Conservation (phyloP, 2,888 invertebrate genomes). For the Philereme vetulata region DNA sequence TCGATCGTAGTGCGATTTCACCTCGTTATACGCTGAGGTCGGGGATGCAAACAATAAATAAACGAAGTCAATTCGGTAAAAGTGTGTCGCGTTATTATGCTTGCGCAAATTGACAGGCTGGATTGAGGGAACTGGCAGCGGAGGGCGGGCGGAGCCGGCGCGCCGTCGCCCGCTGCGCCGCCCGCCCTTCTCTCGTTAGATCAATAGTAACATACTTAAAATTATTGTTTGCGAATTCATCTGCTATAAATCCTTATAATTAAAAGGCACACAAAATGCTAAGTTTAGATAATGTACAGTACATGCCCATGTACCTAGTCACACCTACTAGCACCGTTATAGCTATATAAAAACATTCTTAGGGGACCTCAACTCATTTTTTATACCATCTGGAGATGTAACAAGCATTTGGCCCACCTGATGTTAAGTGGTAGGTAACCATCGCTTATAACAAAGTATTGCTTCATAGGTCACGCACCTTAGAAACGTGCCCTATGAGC, state of each 20-base stretch:
- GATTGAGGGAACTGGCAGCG: conserved; percentile 39
- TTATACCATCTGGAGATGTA: too few relatives aligned
- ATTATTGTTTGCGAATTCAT: conserved; percentile 14
- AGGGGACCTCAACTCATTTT: too few relatives aligned
- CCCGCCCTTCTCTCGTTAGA: conserved; percentile 35
- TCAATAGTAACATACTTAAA: conserved; percentile 31
- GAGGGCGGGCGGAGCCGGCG: conserved; percentile 47
- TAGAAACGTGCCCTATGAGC: too few relatives aligned
- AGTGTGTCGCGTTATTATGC: conserved; percentile 62
- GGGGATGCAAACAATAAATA: conserved; percentile 57
- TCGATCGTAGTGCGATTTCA: conserved; percentile 32
- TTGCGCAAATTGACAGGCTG: conserved; percentile 52
- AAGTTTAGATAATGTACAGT: too few relatives aligned
- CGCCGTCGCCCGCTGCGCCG: conserved; percentile 39
- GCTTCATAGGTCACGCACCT: too few relatives aligned
- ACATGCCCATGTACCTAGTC: too few relatives aligned
- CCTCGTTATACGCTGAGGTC: conserved; percentile 55
- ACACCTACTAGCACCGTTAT: too few relatives aligned
- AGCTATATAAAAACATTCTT: too few relatives aligned
- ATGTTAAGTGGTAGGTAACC: too few relatives aligned
- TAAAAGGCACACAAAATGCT: too few relatives aligned
- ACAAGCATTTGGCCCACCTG: too few relatives aligned
- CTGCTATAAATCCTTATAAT: conserved; percentile 3
- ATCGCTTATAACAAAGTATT: too few relatives aligned
- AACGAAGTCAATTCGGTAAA: conserved; percentile 73